Evolutionary conservation across 2,113 vertebrate species (phyloP), one percentile per base, ranked within the genome.

Genomic region (Mola mola): DNA sequence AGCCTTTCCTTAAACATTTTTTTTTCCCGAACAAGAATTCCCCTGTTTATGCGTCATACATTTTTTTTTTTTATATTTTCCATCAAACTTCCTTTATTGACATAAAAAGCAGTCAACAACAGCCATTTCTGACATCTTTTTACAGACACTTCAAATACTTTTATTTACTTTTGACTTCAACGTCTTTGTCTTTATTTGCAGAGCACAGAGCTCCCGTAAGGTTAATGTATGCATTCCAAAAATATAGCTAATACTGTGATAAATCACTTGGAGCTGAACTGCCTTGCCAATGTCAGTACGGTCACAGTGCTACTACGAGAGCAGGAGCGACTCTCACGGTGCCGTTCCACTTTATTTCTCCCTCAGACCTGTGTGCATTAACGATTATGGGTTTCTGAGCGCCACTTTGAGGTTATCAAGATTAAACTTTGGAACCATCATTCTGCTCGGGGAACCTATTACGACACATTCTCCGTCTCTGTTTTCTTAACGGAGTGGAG

Each of bases 251-350:
- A 77, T 75, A 75, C 80, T 61, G 79, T 72, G 62, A 87, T 83
- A 87, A 86, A 88, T 88, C 78, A 87, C 46, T n/a, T 1, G 37
- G 68, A 71, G 67, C 56, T 79, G 66, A 74, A 55, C 58, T 76
- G 73, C 68, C 49, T 37, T 17, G 41, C 70, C 85, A 87, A 86
- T 77, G 85, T 85, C 84, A 79, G 48, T 12, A n/a, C 76, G 70
- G 84, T 83, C 80, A 63, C 59, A 29, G 36, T 26, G 58, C 40
- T 44, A 31, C 47, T 33, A 22, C 12, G 31, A 48, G 33, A 56
- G 47, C 64, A 24, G 3, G 21, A 73, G 55, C 43, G n/a, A 46
- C 50, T 61, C 69, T 77, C 31, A 4, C 41, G 34, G 20, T 25
- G 6, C 64, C 4, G 4, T 56, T 62, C 17, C 53, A n/a, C 62